Base-by-base conservation (phyloP, 2,888 invertebrate species). In the Euplexia lucipara region DNA sequence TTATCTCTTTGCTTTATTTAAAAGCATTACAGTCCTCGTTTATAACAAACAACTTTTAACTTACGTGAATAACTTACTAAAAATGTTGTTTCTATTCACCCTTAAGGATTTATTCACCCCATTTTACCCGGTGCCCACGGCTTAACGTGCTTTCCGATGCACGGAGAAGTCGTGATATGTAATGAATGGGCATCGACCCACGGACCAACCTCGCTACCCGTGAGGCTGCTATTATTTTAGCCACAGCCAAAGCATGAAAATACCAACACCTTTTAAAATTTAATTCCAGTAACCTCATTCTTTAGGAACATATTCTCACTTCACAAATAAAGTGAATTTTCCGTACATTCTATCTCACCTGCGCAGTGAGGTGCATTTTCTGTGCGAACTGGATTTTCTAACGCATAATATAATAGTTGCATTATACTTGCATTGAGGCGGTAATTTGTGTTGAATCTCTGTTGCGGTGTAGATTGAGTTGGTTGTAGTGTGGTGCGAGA, bases 391-490 rank as follows among this genome's bases (percentile, higher is more conserved):
- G 48, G 34, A 52, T 62, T 61, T 53, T 68, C 58, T 49, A 72
- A 75, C 53, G 39, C 57, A 60, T 72, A 58, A 61, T 53, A 76
- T 75, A 71, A 63, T 63, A 62, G 63, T 41, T 34, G 35, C 72
- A 75, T 75, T 77, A 70, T 51, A 67, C 61, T 67, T 75, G 59
- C 67, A 77, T 78, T 70, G 64, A 8, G 44, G 47, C 18, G 51
- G 61, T 78, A 67, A 77, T 77, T 78, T 64, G 37, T 48, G 22
- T 48, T 39, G 74, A 70, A 66, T 74, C 70, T 74, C 53, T 41
- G 67, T 64, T 52, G 48, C 59, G 41, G 57, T n/a, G 53, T 18
- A 74, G 57, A 57, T 68, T 69, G 62, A 35, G 49, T 68, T 62
- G 41, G 71, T 72, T 47, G 12, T 0, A 7, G 9, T 16, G 14